Percentiles rank a stretch among this genome's conserved stretches.
These are phyloP conservation scores for Propithecus perrieri DNA, from an alignment of 2,797 vertebrate genomes.

Conservation along the genomic window DNA sequence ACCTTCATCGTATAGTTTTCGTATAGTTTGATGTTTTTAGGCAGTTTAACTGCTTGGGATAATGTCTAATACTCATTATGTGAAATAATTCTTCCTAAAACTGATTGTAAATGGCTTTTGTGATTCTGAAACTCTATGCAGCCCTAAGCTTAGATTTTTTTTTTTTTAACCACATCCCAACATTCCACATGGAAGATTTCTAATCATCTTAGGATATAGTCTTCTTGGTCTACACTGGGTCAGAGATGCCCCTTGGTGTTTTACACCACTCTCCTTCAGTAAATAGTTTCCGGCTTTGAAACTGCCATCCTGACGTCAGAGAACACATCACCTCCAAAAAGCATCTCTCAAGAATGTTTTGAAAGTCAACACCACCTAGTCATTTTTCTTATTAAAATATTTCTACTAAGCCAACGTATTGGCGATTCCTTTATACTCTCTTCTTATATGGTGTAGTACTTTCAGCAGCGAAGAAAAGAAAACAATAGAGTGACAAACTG, in stretches of 20 bases:
- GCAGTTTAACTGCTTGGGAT: not conserved
- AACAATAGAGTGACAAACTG: not conserved
- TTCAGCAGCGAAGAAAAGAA: not conserved
- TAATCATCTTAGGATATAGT: not conserved
- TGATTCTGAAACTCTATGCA: not conserved
- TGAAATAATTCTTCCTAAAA: constrained; percentile 25
- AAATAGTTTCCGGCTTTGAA: not conserved
- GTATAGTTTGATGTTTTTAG: not conserved
- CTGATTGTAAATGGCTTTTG: not conserved
- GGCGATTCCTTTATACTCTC: not conserved
- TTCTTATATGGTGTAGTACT: not conserved
- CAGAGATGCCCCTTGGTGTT: not conserved
- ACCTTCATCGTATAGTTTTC: not conserved
- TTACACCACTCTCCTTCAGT: not conserved
- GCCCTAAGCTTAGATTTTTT: not conserved
- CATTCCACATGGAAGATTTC: not conserved
- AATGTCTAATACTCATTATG: not conserved
- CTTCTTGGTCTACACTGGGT: not conserved
- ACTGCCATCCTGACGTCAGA: not conserved
- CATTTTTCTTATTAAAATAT: constrained; percentile 14
- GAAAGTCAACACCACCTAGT: not conserved
- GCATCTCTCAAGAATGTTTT: not conserved
- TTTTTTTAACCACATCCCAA: not conserved
- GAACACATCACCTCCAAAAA: constrained; percentile 1
- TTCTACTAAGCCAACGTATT: not conserved